phyloP scores from a whole-genome alignment of 1,140 invertebrate species.

The Meteorus sp. region DNA sequence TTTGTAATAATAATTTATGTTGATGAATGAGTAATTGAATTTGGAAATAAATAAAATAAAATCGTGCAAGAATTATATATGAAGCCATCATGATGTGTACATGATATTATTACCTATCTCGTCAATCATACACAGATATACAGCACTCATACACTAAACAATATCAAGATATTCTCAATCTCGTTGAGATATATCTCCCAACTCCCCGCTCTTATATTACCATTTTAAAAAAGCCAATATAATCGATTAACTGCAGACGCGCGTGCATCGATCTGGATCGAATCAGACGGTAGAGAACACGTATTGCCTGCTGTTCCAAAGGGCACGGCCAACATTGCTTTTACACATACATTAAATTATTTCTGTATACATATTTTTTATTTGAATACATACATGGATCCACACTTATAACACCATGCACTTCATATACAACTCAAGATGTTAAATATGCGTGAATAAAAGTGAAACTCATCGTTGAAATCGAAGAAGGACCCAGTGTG shows the following conservation, averaged over 20 bases:
- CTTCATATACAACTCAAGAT: no score
- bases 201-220: neutral
- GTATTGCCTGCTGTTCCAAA: neutral
- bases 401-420: no score
- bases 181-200: neutral
- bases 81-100: no score
- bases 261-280: slow-evolving; percentile 18
- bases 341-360: neutral
- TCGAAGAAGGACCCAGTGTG: slow-evolving; percentile 13
- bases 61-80: no score
- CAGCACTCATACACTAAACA: neutral
- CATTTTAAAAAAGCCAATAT: slow-evolving; percentile 4
- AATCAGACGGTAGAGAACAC: neutral
- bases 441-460: slow-evolving; percentile 19
- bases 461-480: slow-evolving; percentile 23
- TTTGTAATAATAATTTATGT: no score
- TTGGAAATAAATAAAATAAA: no score
- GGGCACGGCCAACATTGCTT: neutral
- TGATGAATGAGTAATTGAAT: no score
- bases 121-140: neutral
- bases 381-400: neutral
- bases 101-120: no score
- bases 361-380: neutral
- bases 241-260: slow-evolving; percentile 3
- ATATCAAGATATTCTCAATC: neutral